Conservation (phyloP, 2,113 vertebrate species). For the Calidris pugnax region DNA sequence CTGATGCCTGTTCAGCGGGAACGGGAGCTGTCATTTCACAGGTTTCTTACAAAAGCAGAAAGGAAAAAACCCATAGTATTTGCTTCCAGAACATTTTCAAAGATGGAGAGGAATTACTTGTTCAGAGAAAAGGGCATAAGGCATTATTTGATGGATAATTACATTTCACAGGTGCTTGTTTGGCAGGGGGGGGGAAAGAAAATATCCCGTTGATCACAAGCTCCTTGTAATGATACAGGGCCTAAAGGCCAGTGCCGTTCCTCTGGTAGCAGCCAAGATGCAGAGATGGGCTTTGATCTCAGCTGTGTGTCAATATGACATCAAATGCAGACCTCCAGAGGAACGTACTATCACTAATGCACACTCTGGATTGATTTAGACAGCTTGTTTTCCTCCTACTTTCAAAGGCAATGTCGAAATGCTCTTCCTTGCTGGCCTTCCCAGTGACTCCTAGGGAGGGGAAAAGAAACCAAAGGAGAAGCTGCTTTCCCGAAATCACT, state of each 20-base stretch:
- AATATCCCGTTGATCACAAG: neutral
- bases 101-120: constrained; percentile 11
- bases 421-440: neutral
- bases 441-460: neutral
- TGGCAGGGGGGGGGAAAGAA: neutral
- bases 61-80: constrained; percentile 33
- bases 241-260: constrained; percentile 14
- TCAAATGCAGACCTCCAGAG: constrained; percentile 57
- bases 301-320: constrained; percentile 57
- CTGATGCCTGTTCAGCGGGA: constrained; percentile 24
- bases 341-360: constrained; percentile 24
- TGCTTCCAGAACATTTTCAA: constrained; percentile 44
- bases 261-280: constrained; percentile 16
- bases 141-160: constrained; percentile 43
- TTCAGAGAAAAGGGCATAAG: constrained; percentile 30
- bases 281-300: constrained; percentile 45
- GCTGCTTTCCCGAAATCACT: neutral
- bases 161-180: constrained; percentile 4
- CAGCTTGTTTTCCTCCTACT: constrained; percentile 41
- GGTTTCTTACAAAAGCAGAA: constrained; percentile 34
- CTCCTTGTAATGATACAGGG: neutral
- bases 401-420: constrained; percentile 14
- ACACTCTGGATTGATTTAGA: constrained; percentile 43
- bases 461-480: neutral
- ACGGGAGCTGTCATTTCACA: constrained; percentile 34